These are phyloP conservation scores for Opisthocomus hoazin DNA, from an alignment of 2,113 vertebrate genomes.

Conservation along the genomic window DNA sequence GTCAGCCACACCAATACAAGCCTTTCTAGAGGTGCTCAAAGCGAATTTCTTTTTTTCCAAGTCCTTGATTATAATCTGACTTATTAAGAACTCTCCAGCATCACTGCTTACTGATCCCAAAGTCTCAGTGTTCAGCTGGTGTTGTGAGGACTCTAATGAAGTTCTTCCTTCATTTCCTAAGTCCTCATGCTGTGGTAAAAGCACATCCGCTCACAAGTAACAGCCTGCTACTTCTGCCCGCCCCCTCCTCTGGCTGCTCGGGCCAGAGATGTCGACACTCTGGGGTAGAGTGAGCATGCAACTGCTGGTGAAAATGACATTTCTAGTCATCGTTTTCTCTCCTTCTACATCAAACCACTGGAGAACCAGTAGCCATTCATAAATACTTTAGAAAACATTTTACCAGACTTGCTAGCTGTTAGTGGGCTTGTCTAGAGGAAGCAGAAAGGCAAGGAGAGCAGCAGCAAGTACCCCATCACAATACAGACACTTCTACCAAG, in stretches of 20 bases:
- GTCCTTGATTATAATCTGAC: background rate
- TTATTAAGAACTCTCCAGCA: background rate
- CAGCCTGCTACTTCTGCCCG: background rate
- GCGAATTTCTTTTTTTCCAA: fast-evolving
- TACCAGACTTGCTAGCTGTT: background rate
- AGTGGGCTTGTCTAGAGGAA: background rate
- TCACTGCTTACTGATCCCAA: background rate
- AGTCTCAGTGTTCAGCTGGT: background rate
- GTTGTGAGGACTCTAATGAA: background rate
- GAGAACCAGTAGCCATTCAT: background rate
- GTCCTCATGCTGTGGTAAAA: background rate
- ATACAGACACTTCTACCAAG: background rate
- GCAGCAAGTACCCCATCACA: background rate
- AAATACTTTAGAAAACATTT: background rate
- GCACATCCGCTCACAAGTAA: background rate
- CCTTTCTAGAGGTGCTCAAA: background rate
- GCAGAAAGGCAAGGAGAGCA: background rate
- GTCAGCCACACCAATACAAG: background rate
- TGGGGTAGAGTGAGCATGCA: background rate
- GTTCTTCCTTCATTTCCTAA: background rate
- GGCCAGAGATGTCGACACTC: background rate
- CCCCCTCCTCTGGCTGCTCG: background rate
- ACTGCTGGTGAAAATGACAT: background rate
- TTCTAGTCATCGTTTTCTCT: background rate
- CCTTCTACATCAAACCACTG: background rate